Conservation (phyloP, 1,140 invertebrate species). For the Hycleus cichorii region DNA sequence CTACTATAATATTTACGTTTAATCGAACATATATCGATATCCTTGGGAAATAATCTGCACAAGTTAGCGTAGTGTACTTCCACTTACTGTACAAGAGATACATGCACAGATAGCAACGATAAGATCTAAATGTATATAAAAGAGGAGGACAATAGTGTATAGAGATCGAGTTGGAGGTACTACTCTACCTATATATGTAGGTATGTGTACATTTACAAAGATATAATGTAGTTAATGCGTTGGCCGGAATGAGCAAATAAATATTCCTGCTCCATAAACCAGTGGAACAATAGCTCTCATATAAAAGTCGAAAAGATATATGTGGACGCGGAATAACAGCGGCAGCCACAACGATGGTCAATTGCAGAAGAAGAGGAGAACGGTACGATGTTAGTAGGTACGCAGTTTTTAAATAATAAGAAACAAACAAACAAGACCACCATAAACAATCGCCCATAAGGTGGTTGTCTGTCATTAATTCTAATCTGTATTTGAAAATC, state of each 20-base stretch:
- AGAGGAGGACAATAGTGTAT: constrained; percentile 9
- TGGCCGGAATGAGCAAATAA: constrained; percentile 17
- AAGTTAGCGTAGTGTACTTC: constrained; percentile 5
- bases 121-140: constrained; percentile 1
- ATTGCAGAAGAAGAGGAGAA: no score
- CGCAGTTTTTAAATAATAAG: no score
- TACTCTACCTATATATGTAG: not conserved
- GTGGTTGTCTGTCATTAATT: constrained; percentile 6
- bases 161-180: not conserved
- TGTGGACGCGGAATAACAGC: constrained; percentile 1
- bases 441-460: no score
- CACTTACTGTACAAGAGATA: constrained; percentile 10
- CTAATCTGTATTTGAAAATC: constrained; percentile 12
- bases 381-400: no score
- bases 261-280: constrained; percentile 14
- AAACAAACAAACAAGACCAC: no score
- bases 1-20: constrained; percentile 6
- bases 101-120: constrained; percentile 7
- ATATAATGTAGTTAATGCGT: constrained; percentile 17
- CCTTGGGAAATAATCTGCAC: constrained; percentile 12
- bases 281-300: constrained; percentile 13
- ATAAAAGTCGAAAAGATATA: constrained; percentile 13
- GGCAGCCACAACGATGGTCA: no score
- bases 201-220: constrained; percentile 5
- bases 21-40: constrained; percentile 3